phyloP scores from a whole-genome alignment of 2,797 vertebrate species.

The Catostomus latipinnis region DNA sequence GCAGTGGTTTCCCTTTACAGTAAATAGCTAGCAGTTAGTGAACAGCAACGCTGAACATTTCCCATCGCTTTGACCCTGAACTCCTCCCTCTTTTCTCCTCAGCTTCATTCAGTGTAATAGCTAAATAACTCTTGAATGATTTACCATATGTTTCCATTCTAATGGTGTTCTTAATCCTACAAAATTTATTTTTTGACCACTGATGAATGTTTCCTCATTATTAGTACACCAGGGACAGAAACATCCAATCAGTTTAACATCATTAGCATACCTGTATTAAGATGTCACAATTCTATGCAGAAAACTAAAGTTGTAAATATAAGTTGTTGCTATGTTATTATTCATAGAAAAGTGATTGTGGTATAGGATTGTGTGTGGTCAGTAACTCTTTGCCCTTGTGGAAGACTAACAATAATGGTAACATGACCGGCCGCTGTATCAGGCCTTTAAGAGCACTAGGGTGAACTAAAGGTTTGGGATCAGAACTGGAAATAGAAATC shows the following conservation, averaged over 20 bases:
- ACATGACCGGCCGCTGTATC: not conserved
- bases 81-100: slow-evolving; percentile 37
- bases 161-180: slow-evolving; percentile 33
- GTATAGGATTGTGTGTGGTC: slow-evolving; percentile 36
- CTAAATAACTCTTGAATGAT: slow-evolving; percentile 45
- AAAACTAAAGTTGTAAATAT: slow-evolving; percentile 38
- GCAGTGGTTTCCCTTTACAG: slow-evolving; percentile 13
- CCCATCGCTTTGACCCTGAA: slow-evolving; percentile 57
- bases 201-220: slow-evolving; percentile 49
- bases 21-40: slow-evolving; percentile 37
- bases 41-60: slow-evolving; percentile 46
- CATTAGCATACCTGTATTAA: slow-evolving; percentile 44
- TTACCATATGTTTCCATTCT: slow-evolving; percentile 49
- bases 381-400: slow-evolving; percentile 23
- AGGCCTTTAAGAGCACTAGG: slow-evolving; percentile 2
- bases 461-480: slow-evolving; percentile 12
- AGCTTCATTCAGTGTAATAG: slow-evolving; percentile 42
- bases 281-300: slow-evolving; percentile 17
- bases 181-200: slow-evolving; percentile 42
- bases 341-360: slow-evolving; percentile 5
- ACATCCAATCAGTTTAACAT: slow-evolving; percentile 39
- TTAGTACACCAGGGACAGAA: slow-evolving; percentile 40
- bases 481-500: slow-evolving; percentile 8
- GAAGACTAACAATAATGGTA: slow-evolving; percentile 1
- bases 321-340: slow-evolving; percentile 52